Evolutionary conservation across 2,888 invertebrate genomes (phyloP), one percentile per base, ranked within the genome.

Genomic region (Pollenia amentaria): DNA sequence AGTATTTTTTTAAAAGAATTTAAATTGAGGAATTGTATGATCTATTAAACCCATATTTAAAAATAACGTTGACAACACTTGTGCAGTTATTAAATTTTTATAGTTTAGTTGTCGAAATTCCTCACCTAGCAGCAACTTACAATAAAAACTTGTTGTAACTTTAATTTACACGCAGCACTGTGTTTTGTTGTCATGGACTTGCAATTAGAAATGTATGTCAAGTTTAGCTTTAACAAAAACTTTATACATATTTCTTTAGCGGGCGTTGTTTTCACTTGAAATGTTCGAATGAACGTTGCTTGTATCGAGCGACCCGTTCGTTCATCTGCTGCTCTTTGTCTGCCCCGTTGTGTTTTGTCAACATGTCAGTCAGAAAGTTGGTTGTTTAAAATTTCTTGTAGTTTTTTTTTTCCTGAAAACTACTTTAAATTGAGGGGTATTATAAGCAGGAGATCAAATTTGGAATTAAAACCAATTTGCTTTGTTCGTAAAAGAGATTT

Each of bases 161-260:
- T 64, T 18, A 70, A 81, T 75, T 70, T 85, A 51, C 48, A 67
- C 51, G 65, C 67, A 38, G 75, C 69, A 42, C 72, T 48, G 57
- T 76, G 51, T 73, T 64, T 72, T n/a, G 16, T 62, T 69, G 70
- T 82, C 80, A 82, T 87, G 84, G 84, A 84, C 86, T 87, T 86
- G 77, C 87, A 88, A 88, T 88, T 87, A 88, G 84, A 86, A 87
- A 87, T 75, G 84, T 88, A 46, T 88, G 87, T 83, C 88, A 88
- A 88, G 88, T 87, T 87, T 88, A 85, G 82, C 82, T 88, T 81
- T 82, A 65, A 70, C 87, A 73, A 77, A 67, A 84, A 83, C 75
- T 38, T 60, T 44, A 57, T 84, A 29, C 29, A 6, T 29, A 46
- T 86, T 82, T 72, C 81, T 83, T 87, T 80, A 62, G 82, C 83